Percentiles rank a stretch among this genome's conserved stretches.
These are phyloP conservation scores for Berghia stephanieae DNA, from an alignment of 1,140 invertebrate genomes.

Conservation along the genomic window DNA sequence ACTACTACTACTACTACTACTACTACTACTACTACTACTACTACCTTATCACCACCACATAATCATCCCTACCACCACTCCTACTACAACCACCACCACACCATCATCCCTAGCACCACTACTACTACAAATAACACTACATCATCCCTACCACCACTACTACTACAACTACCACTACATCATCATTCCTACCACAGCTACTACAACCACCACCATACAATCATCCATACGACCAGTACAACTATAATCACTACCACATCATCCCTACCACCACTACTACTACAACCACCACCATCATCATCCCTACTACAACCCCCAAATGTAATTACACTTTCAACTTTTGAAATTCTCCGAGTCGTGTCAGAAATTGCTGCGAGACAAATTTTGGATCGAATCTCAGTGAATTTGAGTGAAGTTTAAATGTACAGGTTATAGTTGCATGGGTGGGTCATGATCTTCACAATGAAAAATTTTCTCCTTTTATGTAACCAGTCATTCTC, in stretches of 20 bases:
- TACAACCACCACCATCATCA: neutral
- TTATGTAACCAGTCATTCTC: too few species aligned
- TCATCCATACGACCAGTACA: neutral
- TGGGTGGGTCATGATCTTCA: too few species aligned
- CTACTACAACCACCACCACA: constrained; percentile 4
- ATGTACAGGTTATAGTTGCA: too few species aligned
- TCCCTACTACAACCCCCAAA: neutral
- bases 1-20: constrained; percentile 4
- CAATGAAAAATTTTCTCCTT: too few species aligned
- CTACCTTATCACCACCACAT: neutral
- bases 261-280: constrained; percentile 6
- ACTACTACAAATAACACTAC: constrained; percentile 3
- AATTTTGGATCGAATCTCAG: too few species aligned
- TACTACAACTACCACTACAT: constrained; percentile 9
- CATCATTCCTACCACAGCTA: neutral
- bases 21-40: constrained; percentile 17
- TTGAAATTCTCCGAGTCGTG: too few species aligned
- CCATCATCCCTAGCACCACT: neutral
- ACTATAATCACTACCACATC: neutral
- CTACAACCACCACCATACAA: neutral
- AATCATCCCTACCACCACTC: neutral
- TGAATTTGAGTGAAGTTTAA: too few species aligned
- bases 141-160: constrained; percentile 1
- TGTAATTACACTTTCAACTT: too few species aligned
- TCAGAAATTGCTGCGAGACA: too few species aligned